Conservation (phyloP, 2,888 invertebrate genomes). For the Stomorhina lunata region DNA sequence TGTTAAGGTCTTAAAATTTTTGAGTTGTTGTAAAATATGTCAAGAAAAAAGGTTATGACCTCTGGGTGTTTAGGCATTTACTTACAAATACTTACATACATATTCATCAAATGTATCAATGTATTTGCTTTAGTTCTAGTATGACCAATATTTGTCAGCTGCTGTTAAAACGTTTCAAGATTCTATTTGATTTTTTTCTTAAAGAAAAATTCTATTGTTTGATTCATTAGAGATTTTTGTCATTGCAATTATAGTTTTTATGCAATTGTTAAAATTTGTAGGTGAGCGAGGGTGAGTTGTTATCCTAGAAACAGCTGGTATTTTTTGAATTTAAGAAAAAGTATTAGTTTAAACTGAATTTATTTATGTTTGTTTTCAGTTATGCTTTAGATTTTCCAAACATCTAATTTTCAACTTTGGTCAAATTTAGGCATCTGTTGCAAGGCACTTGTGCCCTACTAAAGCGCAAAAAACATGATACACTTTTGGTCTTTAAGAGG, state of each 20-base stretch:
- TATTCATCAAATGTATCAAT: neutral
- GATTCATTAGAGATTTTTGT: neutral
- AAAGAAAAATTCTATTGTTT: neutral
- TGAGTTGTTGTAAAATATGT: neutral
- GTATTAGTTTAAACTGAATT: no score
- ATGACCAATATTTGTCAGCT: conserved; percentile 50
- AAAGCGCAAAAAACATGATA: no score
- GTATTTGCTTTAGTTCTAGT: neutral
- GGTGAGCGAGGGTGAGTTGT: conserved; percentile 33
- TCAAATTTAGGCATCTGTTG: no score
- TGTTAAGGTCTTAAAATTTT: conserved; percentile 12
- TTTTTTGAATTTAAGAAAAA: neutral
- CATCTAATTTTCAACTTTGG: no score
- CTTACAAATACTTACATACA: neutral
- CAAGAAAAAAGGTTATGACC: conserved; percentile 48
- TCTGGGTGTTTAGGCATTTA: neutral
- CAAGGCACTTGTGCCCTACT: no score
- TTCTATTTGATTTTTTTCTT: neutral
- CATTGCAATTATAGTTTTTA: conserved; percentile 5
- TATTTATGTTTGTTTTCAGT: no score
- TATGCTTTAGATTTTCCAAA: no score
- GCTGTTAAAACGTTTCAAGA: conserved; percentile 41
- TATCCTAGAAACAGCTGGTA: conserved; percentile 27
- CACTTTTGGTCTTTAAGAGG: no score
- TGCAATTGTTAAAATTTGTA: neutral